Base-by-base conservation (phyloP, 2,888 invertebrate genomes). In the Folsomia candida region DNA sequence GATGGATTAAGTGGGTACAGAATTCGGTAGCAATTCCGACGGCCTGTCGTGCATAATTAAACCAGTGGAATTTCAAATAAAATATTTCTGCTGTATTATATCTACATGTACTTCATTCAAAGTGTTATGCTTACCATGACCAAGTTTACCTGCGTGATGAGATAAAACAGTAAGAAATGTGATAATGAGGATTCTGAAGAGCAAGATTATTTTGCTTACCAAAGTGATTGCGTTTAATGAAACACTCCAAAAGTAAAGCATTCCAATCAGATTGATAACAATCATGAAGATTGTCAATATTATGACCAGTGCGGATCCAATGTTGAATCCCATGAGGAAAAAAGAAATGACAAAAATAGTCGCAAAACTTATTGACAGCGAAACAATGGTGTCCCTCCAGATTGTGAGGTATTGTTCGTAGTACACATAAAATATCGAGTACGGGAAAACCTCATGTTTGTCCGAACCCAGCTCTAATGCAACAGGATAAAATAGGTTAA, bases 11-110 rank as follows among this genome's bases (percentile, higher is more conserved):
- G 85, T 99, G 98, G 74, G 97, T 96, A 84, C 97, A 97, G 85
- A 99, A 99, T 86, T 99, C 99, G 47, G 99, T 98, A 18, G 97
- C 91, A 77, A 99, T 98, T 67, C 98, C 99, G 79, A 98, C 92
- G 54, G 97, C 94, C 97, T 91, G 81, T 29, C 62, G n/a, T n/a
- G n/a, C n/a, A n/a, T n/a, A n/a, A n/a, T n/a, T 62, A 54, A 29
- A n/a, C n/a, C n/a, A n/a, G n/a, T n/a, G n/a, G n/a, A n/a, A n/a
- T n/a, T n/a, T n/a, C n/a, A 27, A 1, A 68, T 22, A 26, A n/a
- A n/a, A n/a, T n/a, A n/a, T n/a, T n/a, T n/a, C n/a, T n/a, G n/a
- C n/a, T n/a, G 60, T 9, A 60, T 26, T 9, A 24, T 60, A 22
- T 57, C 27, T 20, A 20, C 6, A 14, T 58, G 20, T 20, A 2